Evolutionary conservation across 2,888 invertebrate genomes (phyloP), one percentile per base, ranked within the genome.

Genomic region (Andrena flavipes): DNA sequence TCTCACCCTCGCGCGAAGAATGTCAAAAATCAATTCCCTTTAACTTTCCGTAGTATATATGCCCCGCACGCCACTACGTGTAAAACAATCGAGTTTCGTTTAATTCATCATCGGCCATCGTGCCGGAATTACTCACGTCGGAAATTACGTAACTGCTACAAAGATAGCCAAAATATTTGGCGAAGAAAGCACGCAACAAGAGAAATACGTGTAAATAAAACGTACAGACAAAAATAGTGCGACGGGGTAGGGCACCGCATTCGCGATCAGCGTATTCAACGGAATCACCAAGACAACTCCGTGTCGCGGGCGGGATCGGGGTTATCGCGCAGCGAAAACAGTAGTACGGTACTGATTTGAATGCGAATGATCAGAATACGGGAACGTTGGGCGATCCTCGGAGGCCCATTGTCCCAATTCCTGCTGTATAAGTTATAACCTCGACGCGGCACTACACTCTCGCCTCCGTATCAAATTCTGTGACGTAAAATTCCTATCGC

Each of bases 201-300:
- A 89, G 84, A 85, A 87, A 85, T 82, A 83, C 83, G 83, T 71
- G 82, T 85, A 84, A 85, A 87, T 82, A 88, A 90, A 90, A 85
- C 78, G 81, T 82, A 81, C 76, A 87, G 89, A 87, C 86, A 91
- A 91, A 91, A 91, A 91, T 91, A 91, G 91, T 91, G 88, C 86
- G 79, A 84, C 78, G 84, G 87, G 91, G 88, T 88, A 87, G 85
- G 88, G 88, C 86, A 85, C 82, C 78, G 82, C 86, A 83, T 79
- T 82, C 68, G 80, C 86, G 77, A 82, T 80, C 68, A 79, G 54
- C 74, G 76, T 76, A 77, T 87, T 74, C 77, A 79, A 87, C 72
- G 80, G 83, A 84, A 84, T 83, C 81, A 76, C 76, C 73, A 78
- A 80, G 78, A 76, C 75, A 68, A 73, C 75, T 76, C 42, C 51